Evolutionary conservation across 2,888 invertebrate genomes (phyloP), one percentile per base, ranked within the genome.

Genomic region (Erebia ligea): DNA sequence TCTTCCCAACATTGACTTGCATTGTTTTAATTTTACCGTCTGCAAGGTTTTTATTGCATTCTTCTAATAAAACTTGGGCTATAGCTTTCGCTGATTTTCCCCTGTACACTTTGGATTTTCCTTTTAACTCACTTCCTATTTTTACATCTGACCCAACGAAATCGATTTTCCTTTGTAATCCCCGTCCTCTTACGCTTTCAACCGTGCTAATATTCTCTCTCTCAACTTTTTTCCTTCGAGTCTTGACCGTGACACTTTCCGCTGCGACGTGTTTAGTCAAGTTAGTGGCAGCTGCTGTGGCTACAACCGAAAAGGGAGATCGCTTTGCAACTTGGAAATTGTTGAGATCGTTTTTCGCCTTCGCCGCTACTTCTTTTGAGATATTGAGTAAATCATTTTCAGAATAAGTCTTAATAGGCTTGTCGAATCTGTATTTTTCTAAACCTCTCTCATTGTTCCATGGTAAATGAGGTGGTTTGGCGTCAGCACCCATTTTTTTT

Each of bases 51-150:
- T 87, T 91, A 68, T 94, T 83, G 50, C 94, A 95, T 78, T 96
- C 95, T 54, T 94, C 93, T 58, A 96, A 85, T 57, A 96, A 87
- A 15, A 95, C 95, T 74, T 94, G 94, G 76, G 95, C 96, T 73
- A 97, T 97, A 61, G 95, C 95, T 81, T 94, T 95, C 8, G 97
- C 97, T 2, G 97, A 97, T 92, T 96, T 97, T 65, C 96, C 97
- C 79, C 96, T 94, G 62, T 96, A 95, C 85, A 94, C 87, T 84
- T 93, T 90, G 74, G 95, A 94, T 82, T 90, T 91, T 73, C 93
- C 86, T 85, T 90, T 94, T 73, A 94, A 85, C 79, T 94, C 94
- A 76, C 91, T 86, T 77, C 92, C 89, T 40, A 94, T 91, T 71
- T 89, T 89, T 67, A 89, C 90, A 75, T 87, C 89, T 57, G 86